These are phyloP conservation scores for Nomada fucata DNA, from an alignment of 2,888 invertebrate genomes.

Conservation along the genomic window DNA sequence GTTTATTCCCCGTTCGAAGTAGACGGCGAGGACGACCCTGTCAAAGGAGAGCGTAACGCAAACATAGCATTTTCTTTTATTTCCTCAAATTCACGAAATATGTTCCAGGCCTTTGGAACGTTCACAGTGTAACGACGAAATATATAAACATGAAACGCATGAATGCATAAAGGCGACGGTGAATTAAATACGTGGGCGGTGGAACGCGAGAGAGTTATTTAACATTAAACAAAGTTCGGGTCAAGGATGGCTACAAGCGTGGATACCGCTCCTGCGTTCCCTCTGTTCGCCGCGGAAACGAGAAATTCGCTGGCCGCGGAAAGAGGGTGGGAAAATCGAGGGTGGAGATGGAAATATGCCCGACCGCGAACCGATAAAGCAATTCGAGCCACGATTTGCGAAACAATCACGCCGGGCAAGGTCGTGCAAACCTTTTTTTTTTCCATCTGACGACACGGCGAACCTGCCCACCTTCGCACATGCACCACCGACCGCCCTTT, in stretches of 20 bases:
- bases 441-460: neutral
- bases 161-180: conserved; percentile 1
- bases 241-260: conserved; percentile 44
- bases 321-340: conserved; percentile 41
- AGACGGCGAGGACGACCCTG: no score
- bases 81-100: neutral
- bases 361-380: conserved; percentile 50
- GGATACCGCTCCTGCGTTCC: conserved; percentile 21
- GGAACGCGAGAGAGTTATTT: conserved; percentile 45
- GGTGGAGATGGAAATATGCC: conserved; percentile 31
- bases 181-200: conserved; percentile 12
- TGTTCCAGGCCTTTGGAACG: neutral
- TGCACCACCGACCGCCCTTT: neutral
- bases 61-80: neutral
- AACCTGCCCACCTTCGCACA: neutral
- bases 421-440: conserved; percentile 3
- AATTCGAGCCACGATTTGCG: conserved; percentile 39
- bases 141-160: neutral
- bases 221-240: conserved; percentile 49
- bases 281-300: conserved; percentile 25
- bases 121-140: neutral
- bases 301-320: conserved; percentile 13
- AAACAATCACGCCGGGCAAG: conserved; percentile 39
- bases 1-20: conserved; percentile 17
- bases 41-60: neutral